phyloP scores from a whole-genome alignment of 2,797 vertebrate genomes.

The Dendrocincla fuliginosa region DNA sequence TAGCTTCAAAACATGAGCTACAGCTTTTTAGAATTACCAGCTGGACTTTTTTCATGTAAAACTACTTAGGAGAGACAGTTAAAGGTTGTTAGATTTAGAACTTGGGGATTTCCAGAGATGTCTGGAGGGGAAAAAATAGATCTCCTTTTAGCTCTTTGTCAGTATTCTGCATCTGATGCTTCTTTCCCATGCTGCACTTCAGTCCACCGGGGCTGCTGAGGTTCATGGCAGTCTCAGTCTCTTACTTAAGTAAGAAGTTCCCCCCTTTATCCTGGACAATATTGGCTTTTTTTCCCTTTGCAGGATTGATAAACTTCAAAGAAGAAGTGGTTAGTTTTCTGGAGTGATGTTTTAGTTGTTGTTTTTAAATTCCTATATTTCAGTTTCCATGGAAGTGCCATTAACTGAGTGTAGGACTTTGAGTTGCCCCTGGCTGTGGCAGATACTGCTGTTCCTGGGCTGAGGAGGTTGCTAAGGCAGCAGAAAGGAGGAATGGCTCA shows the following conservation, averaged over 20 bases:
- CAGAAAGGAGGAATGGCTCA: neutral
- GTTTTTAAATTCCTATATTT: neutral
- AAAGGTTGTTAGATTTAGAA: neutral
- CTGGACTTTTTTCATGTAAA: neutral
- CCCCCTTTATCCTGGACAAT: neutral
- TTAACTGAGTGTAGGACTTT: neutral
- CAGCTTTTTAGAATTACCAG: neutral
- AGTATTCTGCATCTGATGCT: neutral
- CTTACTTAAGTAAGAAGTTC: neutral
- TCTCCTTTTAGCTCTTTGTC: neutral
- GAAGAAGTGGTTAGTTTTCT: neutral
- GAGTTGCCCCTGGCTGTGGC: neutral
- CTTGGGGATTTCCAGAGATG: conserved; percentile 15
- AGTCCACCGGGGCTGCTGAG: neutral
- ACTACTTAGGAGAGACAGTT: neutral
- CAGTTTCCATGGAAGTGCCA: neutral
- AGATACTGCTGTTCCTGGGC: neutral
- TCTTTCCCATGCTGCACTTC: neutral
- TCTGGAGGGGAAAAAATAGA: neutral
- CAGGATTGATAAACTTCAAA: neutral
- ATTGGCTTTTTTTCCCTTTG: neutral
- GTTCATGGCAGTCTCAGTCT: neutral
- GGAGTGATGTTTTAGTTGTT: neutral
- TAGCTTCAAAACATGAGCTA: neutral
- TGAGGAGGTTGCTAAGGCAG: neutral